Percentiles rank a stretch among this genome's conserved stretches.
phyloP scores from a whole-genome alignment of 2,113 vertebrate species.

The Tenrec ecaudatus region DNA sequence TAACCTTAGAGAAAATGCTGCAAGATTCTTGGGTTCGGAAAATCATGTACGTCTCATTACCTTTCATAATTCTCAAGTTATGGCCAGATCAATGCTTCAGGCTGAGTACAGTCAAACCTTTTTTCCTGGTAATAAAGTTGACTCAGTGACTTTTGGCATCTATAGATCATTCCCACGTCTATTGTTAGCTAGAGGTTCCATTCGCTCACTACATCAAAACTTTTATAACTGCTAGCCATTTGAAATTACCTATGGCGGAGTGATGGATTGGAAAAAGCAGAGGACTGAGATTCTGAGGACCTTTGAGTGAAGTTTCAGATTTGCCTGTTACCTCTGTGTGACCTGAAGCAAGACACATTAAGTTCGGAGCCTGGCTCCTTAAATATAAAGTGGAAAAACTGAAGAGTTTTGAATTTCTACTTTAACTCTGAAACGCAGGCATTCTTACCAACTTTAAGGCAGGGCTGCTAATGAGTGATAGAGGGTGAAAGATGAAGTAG shows the following conservation, averaged over 20 bases:
- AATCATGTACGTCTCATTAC: neutral
- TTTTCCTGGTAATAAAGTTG: slow-evolving; percentile 47
- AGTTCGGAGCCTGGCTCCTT: neutral
- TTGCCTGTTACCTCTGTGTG: neutral
- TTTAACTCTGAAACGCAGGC: slow-evolving; percentile 15
- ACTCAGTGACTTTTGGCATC: slow-evolving; percentile 28
- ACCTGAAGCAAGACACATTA: slow-evolving; percentile 39
- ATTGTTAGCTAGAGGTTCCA: slow-evolving; percentile 50
- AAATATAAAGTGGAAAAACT: slow-evolving; percentile 35
- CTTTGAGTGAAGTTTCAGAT: slow-evolving; percentile 24
- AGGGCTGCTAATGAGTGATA: neutral
- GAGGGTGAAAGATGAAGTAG: neutral
- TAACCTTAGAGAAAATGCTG: neutral
- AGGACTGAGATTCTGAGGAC: neutral
- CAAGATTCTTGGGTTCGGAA: neutral
- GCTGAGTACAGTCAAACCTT: neutral
- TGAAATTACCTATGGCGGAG: slow-evolving; percentile 45
- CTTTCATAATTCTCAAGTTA: slow-evolving; percentile 29
- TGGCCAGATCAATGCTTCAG: slow-evolving; percentile 29
- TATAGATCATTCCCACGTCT: slow-evolving; percentile 59
- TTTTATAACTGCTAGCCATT: slow-evolving; percentile 50
- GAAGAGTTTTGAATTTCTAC: neutral
- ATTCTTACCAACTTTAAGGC: slow-evolving; percentile 22
- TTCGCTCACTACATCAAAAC: slow-evolving; percentile 62
- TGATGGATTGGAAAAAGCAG: slow-evolving; percentile 15